phyloP scores from a whole-genome alignment of 2,888 invertebrate genomes.

The Machimus rusticus region DNA sequence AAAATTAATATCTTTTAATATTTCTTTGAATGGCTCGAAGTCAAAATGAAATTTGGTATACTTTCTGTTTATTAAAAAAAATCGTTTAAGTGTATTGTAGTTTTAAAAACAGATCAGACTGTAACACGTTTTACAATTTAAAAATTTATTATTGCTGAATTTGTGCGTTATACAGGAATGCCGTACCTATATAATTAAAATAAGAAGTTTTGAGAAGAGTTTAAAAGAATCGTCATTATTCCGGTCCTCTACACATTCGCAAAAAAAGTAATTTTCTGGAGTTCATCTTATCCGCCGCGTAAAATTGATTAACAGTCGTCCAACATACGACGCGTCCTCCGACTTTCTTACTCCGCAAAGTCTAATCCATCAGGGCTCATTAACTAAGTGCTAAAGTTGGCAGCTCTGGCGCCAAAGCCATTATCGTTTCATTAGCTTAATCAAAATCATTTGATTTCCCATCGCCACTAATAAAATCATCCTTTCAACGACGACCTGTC shows the following conservation, averaged over 20 bases:
- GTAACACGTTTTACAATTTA: no score
- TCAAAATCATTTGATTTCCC: slow-evolving; percentile 8
- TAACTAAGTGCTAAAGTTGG: not conserved
- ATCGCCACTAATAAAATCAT: slow-evolving; percentile 5
- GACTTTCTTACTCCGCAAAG: not conserved
- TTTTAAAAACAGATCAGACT: no score
- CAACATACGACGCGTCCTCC: not conserved
- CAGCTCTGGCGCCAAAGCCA: not conserved
- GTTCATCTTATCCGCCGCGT: not conserved
- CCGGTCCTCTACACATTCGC: no score
- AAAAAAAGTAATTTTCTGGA: not conserved
- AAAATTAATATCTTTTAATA: no score
- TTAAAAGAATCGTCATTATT: no score
- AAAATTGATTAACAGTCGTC: not conserved
- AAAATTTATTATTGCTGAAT: no score
- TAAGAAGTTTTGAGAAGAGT: no score
- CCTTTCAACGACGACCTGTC: not conserved
- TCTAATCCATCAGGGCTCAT: not conserved
- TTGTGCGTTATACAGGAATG: no score
- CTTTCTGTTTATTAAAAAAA: no score
- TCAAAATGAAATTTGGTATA: no score
- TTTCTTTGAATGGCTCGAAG: no score
- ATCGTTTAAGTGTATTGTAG: no score
- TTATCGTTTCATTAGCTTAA: slow-evolving; percentile 23
- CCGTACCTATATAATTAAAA: not conserved